Base-by-base conservation (phyloP, 2,888 invertebrate species). In the Tiliacea aurago region DNA sequence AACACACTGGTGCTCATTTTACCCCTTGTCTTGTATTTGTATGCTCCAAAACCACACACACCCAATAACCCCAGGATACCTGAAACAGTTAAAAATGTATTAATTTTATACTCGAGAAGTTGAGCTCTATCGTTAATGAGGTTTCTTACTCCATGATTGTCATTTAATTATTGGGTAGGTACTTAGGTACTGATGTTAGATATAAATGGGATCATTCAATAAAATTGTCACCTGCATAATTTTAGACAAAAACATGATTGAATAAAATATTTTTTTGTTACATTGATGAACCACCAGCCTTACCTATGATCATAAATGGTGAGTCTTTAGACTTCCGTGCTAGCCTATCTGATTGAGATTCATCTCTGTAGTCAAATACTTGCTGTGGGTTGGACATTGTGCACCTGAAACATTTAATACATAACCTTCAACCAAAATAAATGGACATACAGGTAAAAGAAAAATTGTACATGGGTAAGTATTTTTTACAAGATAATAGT, bases 1-100 rank as follows among this genome's bases (percentile, higher is more conserved):
- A 97, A 99, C 2, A 98, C 97, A 84, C 98, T 98, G 3, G 98
- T 97, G 86, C 98, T 98, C 98, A 98, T 98, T 79, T 96, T 95
- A 0, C 98, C 98, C 83, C 97, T 96, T 67, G 97, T 96, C 90
- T 97, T 98, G 93, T 96, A 99, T 91, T 97, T 97, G 91, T 98
- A 98, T 3, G 97, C 97, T 64, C 98, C 98, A 91, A 97, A 97
- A 0, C 94, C 97, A 83, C 97, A 97, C 1, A 98, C 97, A 18
- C 97, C 96, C 10, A 97, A 87, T 80, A 97, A 97, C 1, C 98
- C 98, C 67, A 97, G 91, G 83, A 98, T 95, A 87, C 98, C 98
- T 98, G 93, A 55, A 92, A 85, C 6, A 43, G n/a, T 67, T 20
- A 49, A 45, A 53, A 53, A 15, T 41, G 10, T 20, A 70, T 58